A percentile compares a stretch with the other conserved stretches of the same genome.
phyloP scores from a whole-genome alignment of 2,797 vertebrate genomes.

The Syndactyla subalaris region DNA sequence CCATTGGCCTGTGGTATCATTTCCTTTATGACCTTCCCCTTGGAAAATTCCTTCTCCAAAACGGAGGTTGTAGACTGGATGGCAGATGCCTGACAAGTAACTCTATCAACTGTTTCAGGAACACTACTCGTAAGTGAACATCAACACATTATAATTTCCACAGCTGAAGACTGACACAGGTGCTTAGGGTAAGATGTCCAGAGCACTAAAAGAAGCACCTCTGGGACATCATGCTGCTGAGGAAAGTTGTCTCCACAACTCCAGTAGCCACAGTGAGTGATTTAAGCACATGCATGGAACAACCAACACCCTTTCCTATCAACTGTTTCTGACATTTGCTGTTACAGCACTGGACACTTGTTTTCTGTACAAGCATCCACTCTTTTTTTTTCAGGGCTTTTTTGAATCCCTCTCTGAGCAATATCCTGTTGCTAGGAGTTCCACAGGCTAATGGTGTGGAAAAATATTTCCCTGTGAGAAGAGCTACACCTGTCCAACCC shows the following conservation, averaged over 20 bases:
- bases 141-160: neutral
- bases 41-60: neutral
- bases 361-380: neutral
- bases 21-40: neutral
- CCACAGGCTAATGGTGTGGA: constrained; percentile 66
- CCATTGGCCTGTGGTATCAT: accelerated
- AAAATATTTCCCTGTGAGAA: constrained; percentile 63
- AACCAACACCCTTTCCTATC: neutral
- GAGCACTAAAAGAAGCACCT: neutral
- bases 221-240: neutral
- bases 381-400: neutral
- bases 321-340: neutral
- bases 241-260: neutral
- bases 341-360: neutral
- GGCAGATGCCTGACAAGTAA: neutral
- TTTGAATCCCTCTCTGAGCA: constrained; percentile 4
- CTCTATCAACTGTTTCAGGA: neutral
- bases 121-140: neutral
- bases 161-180: neutral
- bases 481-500: constrained; percentile 62
- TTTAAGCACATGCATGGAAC: neutral
- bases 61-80: neutral
- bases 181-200: neutral
- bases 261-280: neutral
- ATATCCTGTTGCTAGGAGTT: constrained; percentile 60